Percentiles rank a stretch among this genome's conserved stretches.
phyloP scores from a whole-genome alignment of 2,888 invertebrate species.

The Xestia xanthographa region DNA sequence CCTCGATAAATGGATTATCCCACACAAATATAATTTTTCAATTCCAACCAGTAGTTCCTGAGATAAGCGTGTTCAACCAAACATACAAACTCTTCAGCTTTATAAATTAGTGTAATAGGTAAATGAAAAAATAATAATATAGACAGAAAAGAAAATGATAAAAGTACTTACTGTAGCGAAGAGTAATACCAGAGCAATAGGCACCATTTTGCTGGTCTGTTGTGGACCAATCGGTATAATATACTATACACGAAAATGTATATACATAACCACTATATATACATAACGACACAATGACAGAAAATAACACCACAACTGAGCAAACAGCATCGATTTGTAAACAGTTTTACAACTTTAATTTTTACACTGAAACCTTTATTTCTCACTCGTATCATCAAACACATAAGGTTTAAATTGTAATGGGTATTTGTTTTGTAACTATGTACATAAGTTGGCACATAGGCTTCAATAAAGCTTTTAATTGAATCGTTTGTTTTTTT shows the following conservation, averaged over 20 bases:
- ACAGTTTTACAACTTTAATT: constrained; percentile 48
- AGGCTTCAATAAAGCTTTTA: constrained; percentile 77
- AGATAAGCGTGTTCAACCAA: too few species aligned
- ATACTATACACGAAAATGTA: constrained; percentile 82
- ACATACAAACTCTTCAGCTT: too few species aligned
- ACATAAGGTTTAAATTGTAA: constrained; percentile 48
- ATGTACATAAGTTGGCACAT: constrained; percentile 52
- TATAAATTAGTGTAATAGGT: too few species aligned
- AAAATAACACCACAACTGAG: constrained; percentile 76
- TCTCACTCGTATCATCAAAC: neutral
- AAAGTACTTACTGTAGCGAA: constrained; percentile 81
- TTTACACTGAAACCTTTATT: neutral
- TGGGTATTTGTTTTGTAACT: constrained; percentile 16
- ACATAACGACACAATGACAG: constrained; percentile 74
- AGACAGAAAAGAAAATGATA: neutral
- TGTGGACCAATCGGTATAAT: constrained; percentile 86
- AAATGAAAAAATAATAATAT: too few species aligned
- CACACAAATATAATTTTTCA: too few species aligned
- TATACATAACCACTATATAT: constrained; percentile 79
- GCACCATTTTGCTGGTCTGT: constrained; percentile 85
- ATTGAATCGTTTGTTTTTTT: constrained; percentile 77
- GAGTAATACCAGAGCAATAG: constrained; percentile 81
- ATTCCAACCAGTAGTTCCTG: too few species aligned
- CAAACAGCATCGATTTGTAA: constrained; percentile 71
- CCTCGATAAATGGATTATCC: too few species aligned